phyloP scores from a whole-genome alignment of 2,888 invertebrate species.

The Zeuzera pyrina region DNA sequence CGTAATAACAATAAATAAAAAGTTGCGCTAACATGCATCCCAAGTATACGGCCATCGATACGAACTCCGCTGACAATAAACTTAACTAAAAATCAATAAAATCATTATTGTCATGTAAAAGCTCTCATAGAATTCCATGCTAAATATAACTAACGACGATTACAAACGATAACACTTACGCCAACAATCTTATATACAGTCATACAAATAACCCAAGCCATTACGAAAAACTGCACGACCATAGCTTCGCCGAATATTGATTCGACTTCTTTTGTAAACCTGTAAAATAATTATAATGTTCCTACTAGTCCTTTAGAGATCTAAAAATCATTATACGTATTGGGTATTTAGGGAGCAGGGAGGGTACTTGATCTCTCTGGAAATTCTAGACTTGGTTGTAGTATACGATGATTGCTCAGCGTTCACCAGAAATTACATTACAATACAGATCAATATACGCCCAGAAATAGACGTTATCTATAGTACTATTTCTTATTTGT shows the following conservation, averaged over 20 bases:
- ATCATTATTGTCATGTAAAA: not conserved
- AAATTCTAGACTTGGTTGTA: too few relatives aligned
- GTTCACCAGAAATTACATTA: too few relatives aligned
- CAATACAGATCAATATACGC: too few relatives aligned
- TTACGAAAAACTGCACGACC: slow-evolving; percentile 40
- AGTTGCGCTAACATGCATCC: slow-evolving; percentile 48
- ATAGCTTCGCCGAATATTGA: slow-evolving; percentile 48
- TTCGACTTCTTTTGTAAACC: slow-evolving; percentile 45
- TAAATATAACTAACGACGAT: not conserved
- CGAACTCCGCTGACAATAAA: slow-evolving; percentile 41
- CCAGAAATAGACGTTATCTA: too few relatives aligned
- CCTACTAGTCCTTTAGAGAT: too few relatives aligned
- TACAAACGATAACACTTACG: slow-evolving; percentile 25
- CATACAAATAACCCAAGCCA: slow-evolving; percentile 58
- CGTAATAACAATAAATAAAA: slow-evolving; percentile 55
- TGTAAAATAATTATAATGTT: slow-evolving; percentile 20
- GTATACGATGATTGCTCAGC: too few relatives aligned
- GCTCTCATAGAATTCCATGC: not conserved
- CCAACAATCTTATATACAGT: slow-evolving; percentile 53
- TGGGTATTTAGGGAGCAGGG: too few relatives aligned
- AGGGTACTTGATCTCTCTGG: too few relatives aligned
- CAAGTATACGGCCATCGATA: slow-evolving; percentile 43
- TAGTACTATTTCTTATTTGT: too few relatives aligned
- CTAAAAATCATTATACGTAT: too few relatives aligned
- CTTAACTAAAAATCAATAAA: slow-evolving; percentile 33